Evolutionary conservation across 1,140 invertebrate genomes (phyloP), one percentile per base, ranked within the genome.

Genomic region (Mesaphorura yosii): DNA sequence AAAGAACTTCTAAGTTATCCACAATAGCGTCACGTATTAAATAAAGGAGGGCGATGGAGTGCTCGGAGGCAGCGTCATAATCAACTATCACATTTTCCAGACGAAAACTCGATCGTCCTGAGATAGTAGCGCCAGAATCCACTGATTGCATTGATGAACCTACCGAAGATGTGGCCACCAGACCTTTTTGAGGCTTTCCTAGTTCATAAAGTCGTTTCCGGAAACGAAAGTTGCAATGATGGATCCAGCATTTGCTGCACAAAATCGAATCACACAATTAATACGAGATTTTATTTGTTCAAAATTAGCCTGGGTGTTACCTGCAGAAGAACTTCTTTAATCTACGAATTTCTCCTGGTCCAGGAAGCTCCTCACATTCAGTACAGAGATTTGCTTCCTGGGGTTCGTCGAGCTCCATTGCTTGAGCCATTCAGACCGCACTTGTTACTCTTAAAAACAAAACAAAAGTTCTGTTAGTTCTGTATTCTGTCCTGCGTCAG

Each of bases 191-290:
- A n/a, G 52, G 52, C 38, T 53, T 51, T 17, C 39, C 53, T 6
- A 61, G 42, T 29, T 61, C 53, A 42, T 48, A 61, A 12, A 61
- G 39, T 22, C 56, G 41, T 28, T 61, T 61, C 2, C 59, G 55
- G 29, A 61, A 58, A 14, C 47, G 48, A 19, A 58, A 55, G 4
- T 53, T 46, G 23, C 55, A 61, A 28, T 52, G 45, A 41, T 55
- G 34, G n/a, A 58, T 58, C 55, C 56, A 61, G 23, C 59, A 61
- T 15, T 38, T 22, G 3, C 59, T 61, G 20, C 10, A 48, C 31
- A 15, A 7, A 29, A 26, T 34, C 27, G 23, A 47, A 34, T 10
- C 23, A 26, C n/a, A 37, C 31, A 55, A 34, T 10, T 34, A 10
- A 34, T 10, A 34, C n/a, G 10, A 34, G 31, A 34, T 34, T 34